Conservation (phyloP, 1,140 invertebrate genomes). For the Hylyphantes graminicola region DNA sequence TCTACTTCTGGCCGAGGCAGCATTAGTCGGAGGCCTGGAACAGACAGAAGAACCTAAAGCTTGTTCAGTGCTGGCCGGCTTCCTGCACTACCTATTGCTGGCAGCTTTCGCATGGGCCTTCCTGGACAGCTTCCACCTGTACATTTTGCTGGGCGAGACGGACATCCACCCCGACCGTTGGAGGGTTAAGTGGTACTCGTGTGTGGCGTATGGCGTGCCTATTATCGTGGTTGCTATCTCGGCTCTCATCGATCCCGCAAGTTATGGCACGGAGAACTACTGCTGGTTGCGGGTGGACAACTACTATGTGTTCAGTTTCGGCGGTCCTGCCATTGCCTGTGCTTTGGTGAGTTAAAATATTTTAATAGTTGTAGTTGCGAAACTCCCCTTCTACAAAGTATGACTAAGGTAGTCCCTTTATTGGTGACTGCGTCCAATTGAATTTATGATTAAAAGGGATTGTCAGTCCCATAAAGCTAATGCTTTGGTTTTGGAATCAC, state of each 20-base stretch:
- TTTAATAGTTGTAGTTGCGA: too few species aligned
- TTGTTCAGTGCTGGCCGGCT: slow-evolving; percentile 90
- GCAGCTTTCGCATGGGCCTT: slow-evolving; percentile 89
- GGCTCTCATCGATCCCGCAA: slow-evolving; percentile 81
- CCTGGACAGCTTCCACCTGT: slow-evolving; percentile 88
- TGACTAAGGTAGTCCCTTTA: background rate
- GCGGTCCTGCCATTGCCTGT: slow-evolving; percentile 82
- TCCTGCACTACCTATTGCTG: slow-evolving; percentile 95
- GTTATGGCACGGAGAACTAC: slow-evolving; percentile 86
- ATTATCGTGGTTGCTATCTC: slow-evolving; percentile 81
- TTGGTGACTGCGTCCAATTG: too few species aligned
- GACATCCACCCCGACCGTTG: slow-evolving; percentile 79
- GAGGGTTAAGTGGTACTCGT: slow-evolving; percentile 77
- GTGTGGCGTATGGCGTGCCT: slow-evolving; percentile 85
- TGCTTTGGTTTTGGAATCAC: too few species aligned
- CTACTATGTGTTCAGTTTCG: slow-evolving; percentile 92
- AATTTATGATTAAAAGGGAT: too few species aligned
- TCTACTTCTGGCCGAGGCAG: slow-evolving; percentile 88
- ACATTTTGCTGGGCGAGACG: slow-evolving; percentile 94
- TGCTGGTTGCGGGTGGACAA: slow-evolving; percentile 91
- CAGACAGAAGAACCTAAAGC: slow-evolving; percentile 86
- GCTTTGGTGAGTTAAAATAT: slow-evolving; percentile 46
- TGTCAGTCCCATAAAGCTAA: too few species aligned
- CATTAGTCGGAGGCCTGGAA: slow-evolving; percentile 92
- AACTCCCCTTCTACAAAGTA: background rate